Base-by-base conservation (phyloP, 2,888 invertebrate genomes). In the Habroteleia sp. region DNA sequence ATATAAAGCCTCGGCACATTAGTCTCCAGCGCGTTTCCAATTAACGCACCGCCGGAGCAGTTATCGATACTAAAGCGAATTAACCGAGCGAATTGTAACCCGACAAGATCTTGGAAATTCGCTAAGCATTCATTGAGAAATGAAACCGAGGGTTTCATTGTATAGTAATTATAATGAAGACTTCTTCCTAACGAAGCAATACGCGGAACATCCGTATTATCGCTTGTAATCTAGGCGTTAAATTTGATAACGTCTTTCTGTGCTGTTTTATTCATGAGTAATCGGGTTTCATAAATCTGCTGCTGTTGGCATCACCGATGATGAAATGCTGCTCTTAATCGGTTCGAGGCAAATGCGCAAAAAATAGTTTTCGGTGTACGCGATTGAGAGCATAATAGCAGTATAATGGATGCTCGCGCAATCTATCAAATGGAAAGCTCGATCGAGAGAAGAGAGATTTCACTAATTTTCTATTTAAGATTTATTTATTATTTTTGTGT, bases 11-110 rank as follows among this genome's bases (percentile, higher is more conserved):
- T 7, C 8, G 8, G 16, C 13, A 10, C 35, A 23, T 35, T 52
- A 56, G 48, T 56, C 14, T 46, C n/a, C n/a, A 46, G 46, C 54
- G 31, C 35, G 42, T 50, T 68, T 66, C 68, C 58, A 68, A 68
- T 58, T 68, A 68, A 50, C 25, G 54, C 17, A 29, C 10, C 46
- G 23, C 16, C 41, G 25, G 10, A 46, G 37, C 11, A n/a, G 14
- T 27, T 58, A 58, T 48, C 68, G 58, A 68, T 39, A 35, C 27
- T 20, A 14, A 44, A 60, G 42, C 35, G 35, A 69, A 58, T 62
- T 60, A 62, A 62, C 60, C 52, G 39, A 52, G 25, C 37, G 39
- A 52, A 69, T 52, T 69, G 52, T 54, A 35, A 62, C 37, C 29
- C 42, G 39, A 37, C 44, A 44, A 41, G 11, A 41, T 52, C 52